Conservation (phyloP, 2,113 vertebrate genomes). For the Carassius auratus region DNA sequence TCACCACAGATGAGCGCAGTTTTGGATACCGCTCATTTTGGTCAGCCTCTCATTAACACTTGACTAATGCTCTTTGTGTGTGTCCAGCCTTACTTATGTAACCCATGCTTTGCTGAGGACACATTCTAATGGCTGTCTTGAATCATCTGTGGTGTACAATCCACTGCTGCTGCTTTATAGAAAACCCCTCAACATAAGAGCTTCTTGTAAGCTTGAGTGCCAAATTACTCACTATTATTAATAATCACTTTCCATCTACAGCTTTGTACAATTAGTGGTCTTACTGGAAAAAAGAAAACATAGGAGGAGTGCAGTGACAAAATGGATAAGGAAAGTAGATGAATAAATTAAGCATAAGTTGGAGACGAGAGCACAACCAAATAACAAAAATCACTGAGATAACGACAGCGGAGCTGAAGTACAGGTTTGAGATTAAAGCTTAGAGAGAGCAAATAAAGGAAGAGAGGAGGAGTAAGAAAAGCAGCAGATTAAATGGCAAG, state of each 20-base stretch:
- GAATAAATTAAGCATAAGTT: background rate
- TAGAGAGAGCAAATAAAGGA: background rate
- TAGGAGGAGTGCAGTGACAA: background rate
- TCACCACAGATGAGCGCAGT: slow-evolving; percentile 36
- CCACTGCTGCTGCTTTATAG: background rate
- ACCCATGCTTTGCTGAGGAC: background rate
- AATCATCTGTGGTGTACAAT: background rate
- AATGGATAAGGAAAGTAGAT: background rate
- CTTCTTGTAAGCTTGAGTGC: background rate
- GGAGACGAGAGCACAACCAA: background rate
- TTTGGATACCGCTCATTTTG: slow-evolving; percentile 27
- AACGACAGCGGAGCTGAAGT: background rate
- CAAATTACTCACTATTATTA: background rate
- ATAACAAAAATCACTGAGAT: background rate
- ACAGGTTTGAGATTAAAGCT: background rate
- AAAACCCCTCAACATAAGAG: background rate
- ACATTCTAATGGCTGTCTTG: background rate
- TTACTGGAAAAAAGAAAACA: background rate
- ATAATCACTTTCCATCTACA: slow-evolving; percentile 24
- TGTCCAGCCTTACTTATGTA: slow-evolving; percentile 33
- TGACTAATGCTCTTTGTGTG: slow-evolving; percentile 41
- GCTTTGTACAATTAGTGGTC: slow-evolving; percentile 2
- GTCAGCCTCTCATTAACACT: slow-evolving; percentile 46
- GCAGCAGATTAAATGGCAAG: background rate
- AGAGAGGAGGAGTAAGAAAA: background rate